Conservation (phyloP, 2,797 vertebrate species). For the Channallabes apus region DNA sequence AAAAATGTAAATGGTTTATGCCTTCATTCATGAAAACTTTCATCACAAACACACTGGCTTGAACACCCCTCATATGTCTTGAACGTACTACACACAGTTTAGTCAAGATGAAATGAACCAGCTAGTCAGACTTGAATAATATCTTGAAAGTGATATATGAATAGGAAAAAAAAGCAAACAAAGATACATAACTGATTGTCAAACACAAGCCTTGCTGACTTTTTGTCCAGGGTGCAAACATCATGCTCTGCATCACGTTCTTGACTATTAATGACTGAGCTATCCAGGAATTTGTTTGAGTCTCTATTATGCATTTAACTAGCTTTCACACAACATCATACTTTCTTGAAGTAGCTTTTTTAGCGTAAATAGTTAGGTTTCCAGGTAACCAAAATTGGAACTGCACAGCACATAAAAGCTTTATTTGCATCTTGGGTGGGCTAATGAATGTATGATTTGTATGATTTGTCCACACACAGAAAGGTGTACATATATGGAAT, state of each 20-base stretch:
- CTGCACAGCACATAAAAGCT: neutral
- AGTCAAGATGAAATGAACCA: neutral
- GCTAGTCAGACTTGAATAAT: neutral
- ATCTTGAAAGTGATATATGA: neutral
- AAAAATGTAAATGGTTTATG: no score
- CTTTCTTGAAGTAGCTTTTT: neutral
- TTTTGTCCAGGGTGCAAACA: neutral
- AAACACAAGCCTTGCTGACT: neutral
- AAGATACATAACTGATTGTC: neutral
- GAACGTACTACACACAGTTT: neutral
- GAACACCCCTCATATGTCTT: neutral
- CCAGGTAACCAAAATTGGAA: neutral
- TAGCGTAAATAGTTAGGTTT: neutral
- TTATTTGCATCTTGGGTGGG: neutral
- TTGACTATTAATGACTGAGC: neutral
- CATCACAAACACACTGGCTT: no score
- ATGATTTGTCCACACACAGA: neutral
- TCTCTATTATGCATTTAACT: neutral
- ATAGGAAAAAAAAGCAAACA: neutral
- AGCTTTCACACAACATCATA: neutral
- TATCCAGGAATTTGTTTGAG: neutral
- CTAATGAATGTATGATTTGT: neutral
- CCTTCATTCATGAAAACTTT: no score
- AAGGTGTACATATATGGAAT: neutral
- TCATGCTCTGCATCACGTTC: neutral